A percentile compares a stretch with the other conserved stretches of the same genome.
These are phyloP conservation scores for Diabrotica undecimpunctata DNA, from an alignment of 1,140 invertebrate genomes.

Conservation along the genomic window DNA sequence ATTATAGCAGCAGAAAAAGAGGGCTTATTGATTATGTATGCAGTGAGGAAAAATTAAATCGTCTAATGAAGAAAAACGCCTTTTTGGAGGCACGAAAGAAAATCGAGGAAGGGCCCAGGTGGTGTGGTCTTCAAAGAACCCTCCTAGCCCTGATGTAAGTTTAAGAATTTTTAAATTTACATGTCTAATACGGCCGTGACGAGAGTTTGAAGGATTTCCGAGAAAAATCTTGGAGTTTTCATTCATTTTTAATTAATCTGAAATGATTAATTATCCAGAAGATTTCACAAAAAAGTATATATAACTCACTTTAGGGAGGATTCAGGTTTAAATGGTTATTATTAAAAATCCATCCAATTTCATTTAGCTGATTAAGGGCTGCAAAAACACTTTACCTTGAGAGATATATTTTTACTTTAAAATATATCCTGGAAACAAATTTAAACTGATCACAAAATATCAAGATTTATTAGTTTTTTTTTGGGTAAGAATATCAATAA, in stretches of 20 bases:
- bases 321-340: not conserved
- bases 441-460: no score
- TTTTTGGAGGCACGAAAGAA: conserved; percentile 36
- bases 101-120: conserved; percentile 33
- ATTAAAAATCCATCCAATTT: not conserved
- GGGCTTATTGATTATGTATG: conserved; percentile 49
- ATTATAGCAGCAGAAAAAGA: conserved; percentile 46
- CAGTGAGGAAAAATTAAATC: conserved; percentile 50
- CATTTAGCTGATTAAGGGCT: no score
- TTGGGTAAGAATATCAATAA: no score
- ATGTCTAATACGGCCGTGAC: conserved; percentile 24
- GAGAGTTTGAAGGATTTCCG: conserved; percentile 6
- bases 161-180: conserved; percentile 29
- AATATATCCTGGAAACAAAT: no score
- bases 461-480: no score
- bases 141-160: conserved; percentile 15
- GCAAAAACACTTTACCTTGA: no score
- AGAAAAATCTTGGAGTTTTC: conserved; percentile 3
- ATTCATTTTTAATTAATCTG: conserved; percentile 2
- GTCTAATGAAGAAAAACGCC: conserved; percentile 49
- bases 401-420: no score
- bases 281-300: not conserved
- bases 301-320: not conserved
- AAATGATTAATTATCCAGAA: conserved; percentile 6
- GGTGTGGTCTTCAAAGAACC: conserved; percentile 21